Conservation (phyloP, 2,113 vertebrate species). For the Eulemur rufifrons region DNA sequence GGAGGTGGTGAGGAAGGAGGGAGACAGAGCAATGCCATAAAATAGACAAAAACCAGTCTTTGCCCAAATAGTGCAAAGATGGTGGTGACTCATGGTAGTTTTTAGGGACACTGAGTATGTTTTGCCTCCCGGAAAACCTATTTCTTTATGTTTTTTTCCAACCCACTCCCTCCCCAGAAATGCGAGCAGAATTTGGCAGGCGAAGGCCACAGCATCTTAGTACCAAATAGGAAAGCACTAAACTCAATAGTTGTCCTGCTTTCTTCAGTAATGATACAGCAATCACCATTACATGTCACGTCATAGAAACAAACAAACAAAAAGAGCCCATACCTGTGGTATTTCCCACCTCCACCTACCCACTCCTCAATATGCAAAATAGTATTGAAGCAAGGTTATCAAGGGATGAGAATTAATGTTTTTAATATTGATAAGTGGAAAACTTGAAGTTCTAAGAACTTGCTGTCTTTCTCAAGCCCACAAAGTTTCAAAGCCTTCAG, state of each 20-base stretch:
- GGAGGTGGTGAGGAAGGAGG: neutral
- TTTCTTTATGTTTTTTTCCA: neutral
- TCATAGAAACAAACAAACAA: neutral
- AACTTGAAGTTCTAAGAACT: neutral
- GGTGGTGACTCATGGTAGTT: neutral
- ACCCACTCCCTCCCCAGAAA: neutral
- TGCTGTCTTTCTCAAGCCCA: neutral
- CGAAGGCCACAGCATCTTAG: neutral
- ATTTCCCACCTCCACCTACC: neutral
- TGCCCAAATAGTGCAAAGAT: neutral
- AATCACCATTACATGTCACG: neutral
- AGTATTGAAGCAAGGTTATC: neutral
- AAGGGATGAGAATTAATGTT: neutral
- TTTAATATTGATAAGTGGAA: neutral
- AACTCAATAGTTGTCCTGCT: neutral
- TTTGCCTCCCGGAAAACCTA: neutral
- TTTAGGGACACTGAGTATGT: neutral
- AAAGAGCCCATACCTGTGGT: neutral
- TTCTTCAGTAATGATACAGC: neutral
- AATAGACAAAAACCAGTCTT: neutral
- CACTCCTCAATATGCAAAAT: neutral
- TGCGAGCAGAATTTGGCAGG: neutral
- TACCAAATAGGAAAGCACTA: neutral
- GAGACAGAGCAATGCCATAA: neutral
- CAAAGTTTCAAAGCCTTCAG: neutral